Evolutionary conservation across 2,113 vertebrate species (phyloP).

Genomic region (Apaloderma vittatum): DNA sequence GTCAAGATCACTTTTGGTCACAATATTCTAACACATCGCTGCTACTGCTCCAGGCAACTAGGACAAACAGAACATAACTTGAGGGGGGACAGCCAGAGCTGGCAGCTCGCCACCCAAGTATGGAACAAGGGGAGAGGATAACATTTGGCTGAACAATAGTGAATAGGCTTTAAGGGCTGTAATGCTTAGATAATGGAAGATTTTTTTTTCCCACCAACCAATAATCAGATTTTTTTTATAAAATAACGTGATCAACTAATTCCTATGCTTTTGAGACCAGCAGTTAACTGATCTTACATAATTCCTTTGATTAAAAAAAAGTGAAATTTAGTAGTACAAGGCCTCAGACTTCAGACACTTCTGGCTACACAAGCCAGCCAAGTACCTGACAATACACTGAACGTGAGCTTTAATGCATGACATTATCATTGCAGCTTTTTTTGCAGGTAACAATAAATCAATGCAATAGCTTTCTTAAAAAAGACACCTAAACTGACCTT

Average conservation of each 20-base stretch:
- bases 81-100: not conserved
- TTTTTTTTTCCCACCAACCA: not conserved
- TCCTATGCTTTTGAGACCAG: not conserved
- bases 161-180: constrained; percentile 72
- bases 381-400: not conserved
- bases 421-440: not conserved
- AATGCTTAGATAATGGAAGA: constrained; percentile 52
- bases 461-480: not conserved
- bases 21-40: not conserved
- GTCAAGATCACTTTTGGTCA: not conserved
- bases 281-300: not conserved
- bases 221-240: not conserved
- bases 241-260: not conserved
- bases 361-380: not conserved
- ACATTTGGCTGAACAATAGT: constrained; percentile 77
- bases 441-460: not conserved
- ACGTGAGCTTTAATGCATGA: not conserved
- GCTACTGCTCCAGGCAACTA: not conserved
- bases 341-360: not conserved
- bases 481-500: not conserved
- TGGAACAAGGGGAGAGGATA: constrained; percentile 57
- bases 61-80: constrained; percentile 23
- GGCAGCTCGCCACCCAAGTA: constrained; percentile 65
- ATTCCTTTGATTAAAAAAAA: not conserved
- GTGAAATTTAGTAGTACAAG: not conserved